Evolutionary conservation across 2,888 invertebrate species (phyloP).

Genomic region (Masnerella sp.): DNA sequence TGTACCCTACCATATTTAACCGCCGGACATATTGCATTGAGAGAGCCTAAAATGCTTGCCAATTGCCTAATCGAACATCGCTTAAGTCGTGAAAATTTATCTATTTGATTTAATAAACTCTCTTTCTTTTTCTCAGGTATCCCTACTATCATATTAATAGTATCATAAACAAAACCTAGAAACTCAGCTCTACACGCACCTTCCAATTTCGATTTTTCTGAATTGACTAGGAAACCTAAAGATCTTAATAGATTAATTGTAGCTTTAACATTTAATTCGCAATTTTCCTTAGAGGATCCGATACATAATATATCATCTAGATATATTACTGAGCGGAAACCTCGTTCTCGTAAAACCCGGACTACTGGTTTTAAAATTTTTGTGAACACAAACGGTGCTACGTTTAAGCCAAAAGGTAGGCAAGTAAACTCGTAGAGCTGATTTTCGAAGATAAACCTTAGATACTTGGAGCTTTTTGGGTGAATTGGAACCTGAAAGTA

Average conservation of each 20-base stretch:
- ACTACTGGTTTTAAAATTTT: constrained; percentile 4
- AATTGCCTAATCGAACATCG: constrained; percentile 5
- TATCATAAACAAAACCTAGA: constrained; percentile 21
- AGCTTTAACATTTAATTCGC: constrained; percentile 1
- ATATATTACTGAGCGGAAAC: not conserved
- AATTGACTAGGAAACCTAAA: constrained; percentile 14
- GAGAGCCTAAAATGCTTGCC: constrained; percentile 30
- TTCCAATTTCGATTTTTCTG: constrained; percentile 1
- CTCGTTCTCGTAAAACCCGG: not conserved
- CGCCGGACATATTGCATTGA: constrained; percentile 19
- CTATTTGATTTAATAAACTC: not conserved
- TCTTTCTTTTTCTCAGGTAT: not conserved
- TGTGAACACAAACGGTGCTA: not conserved
- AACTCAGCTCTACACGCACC: not conserved
- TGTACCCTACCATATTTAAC: constrained; percentile 22
- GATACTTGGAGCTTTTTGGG: not conserved
- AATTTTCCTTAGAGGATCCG: not conserved
- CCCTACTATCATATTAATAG: constrained; percentile 2
- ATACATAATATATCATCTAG: not conserved
- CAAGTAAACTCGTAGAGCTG: not conserved
- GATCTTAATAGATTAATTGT: not conserved
- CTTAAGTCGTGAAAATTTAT: not conserved
- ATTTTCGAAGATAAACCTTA: not conserved
- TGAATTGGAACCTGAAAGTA: not conserved
- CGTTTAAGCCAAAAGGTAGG: constrained; percentile 5